Base-by-base conservation (phyloP, 2,797 vertebrate species). In the Sebastiscus albofasciatus region DNA sequence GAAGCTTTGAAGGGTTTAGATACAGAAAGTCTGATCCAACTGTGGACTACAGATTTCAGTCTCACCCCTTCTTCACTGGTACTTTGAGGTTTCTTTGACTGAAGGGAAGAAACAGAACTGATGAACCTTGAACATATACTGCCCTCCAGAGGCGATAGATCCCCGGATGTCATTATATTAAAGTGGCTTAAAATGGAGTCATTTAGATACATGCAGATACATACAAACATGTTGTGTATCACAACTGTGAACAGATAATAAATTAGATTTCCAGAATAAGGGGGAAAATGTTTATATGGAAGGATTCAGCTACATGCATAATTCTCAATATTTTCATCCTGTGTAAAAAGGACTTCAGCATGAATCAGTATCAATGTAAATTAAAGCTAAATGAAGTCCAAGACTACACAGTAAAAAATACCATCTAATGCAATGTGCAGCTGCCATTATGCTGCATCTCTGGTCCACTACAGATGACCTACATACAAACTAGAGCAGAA, bases 401-500 rank as follows among this genome's bases (percentile, higher is more conserved):
- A 22, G 49, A 79, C 70, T 60, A 76, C 12, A 67, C 29, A 8
- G 49, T 62, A 56, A 46, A 77, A 27, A 84, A 68, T 46, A 62
- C 16, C 12, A 69, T 49, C 26, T 34, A 70, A 70, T 76, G n/a
- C 36, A 56, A 58, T 34, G 58, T 70, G 29, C 20, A 60, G 72
- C 77, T 86, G 77, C 75, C 76, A 58, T 77, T 72, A 9, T 87
- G 72, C 87, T 87, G 82, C 80, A 90, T 88, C 87, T 58, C 71
- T 80, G 59, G 78, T 87, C 88, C 71, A 68, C 89, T 79, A 86
- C 88, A 75, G 77, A 89, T 93, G 93, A 93, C 94, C 93, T 92
- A 94, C 60, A 92, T 94, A 70, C 86, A 91, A 93, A 94, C 24
- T 94, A 58, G 94, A 93, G 94, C 94, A 92, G 92, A 93, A 94